Evolutionary conservation across 2,797 vertebrate species (phyloP).

Genomic region (Pangasius sanitwongsei): DNA sequence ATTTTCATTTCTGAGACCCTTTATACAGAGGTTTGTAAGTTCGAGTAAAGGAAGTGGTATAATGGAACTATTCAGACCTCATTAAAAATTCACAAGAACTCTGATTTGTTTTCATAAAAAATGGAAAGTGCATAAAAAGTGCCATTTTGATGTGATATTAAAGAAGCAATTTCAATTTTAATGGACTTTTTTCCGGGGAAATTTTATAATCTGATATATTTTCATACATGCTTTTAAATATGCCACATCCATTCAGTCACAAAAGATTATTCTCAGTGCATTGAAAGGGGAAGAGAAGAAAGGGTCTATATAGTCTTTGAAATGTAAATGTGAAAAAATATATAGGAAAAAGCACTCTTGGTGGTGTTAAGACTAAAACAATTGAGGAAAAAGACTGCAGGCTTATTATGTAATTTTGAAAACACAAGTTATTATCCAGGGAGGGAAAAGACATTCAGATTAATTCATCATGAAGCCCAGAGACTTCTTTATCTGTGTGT

Average conservation of each 20-base stretch:
- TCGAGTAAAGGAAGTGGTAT: background rate
- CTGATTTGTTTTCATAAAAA: constrained; percentile 7
- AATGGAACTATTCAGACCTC: background rate
- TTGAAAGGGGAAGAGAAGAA: background rate
- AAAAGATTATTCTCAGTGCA: background rate
- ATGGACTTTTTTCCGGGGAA: constrained; percentile 1
- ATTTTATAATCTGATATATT: constrained; percentile 12
- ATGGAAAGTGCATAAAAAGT: background rate
- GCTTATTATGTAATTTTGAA: constrained; percentile 32
- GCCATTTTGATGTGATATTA: background rate
- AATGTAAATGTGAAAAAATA: background rate
- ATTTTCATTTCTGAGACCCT: background rate
- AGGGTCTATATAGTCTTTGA: background rate
- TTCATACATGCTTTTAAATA: background rate
- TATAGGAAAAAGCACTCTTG: background rate
- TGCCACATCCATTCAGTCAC: background rate
- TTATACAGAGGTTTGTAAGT: background rate
- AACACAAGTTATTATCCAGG: constrained; percentile 45
- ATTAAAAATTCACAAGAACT: background rate
- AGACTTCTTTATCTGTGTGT: constrained; percentile 42
- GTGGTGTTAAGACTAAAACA: constrained; percentile 13
- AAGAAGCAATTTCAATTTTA: background rate
- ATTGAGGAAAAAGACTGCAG: constrained; percentile 39
- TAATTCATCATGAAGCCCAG: constrained; percentile 30
- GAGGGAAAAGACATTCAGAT: constrained; percentile 24